Conservation (phyloP, 2,888 invertebrate species). For the Drosophila fulvimacula region DNA sequence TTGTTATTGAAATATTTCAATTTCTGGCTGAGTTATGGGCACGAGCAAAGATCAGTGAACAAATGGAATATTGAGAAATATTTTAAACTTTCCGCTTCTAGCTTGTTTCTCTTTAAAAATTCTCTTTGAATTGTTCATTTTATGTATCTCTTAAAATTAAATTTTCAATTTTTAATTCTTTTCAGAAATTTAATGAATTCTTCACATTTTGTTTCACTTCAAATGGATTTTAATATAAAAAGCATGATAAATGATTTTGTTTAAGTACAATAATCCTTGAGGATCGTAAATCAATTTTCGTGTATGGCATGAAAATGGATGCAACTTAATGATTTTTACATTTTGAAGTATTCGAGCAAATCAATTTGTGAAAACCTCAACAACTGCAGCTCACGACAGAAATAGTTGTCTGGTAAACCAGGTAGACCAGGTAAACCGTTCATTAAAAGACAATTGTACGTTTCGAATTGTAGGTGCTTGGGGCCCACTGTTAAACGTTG, state of each 20-base stretch:
- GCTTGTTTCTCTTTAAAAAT: neutral
- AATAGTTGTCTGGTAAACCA: slow-evolving; percentile 10
- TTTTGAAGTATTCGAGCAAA: neutral
- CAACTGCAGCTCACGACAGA: slow-evolving; percentile 32
- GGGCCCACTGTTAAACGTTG: slow-evolving; percentile 29
- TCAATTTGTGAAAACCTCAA: neutral
- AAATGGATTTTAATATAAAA: neutral
- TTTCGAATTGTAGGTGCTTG: slow-evolving; percentile 45
- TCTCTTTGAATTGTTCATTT: neutral
- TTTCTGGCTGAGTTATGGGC: neutral
- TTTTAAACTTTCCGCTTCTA: neutral
- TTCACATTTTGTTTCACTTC: neutral
- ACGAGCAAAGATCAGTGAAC: neutral
- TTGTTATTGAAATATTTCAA: neutral
- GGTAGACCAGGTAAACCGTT: slow-evolving; percentile 23
- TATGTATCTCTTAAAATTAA: neutral
- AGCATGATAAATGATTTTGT: slow-evolving; percentile 5
- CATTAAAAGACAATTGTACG: slow-evolving; percentile 55
- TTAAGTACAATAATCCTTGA: neutral
- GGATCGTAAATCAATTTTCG: slow-evolving; percentile 10
- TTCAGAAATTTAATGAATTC: too few relatives aligned
- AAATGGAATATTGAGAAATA: neutral
- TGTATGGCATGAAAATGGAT: neutral
- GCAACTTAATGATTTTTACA: neutral
- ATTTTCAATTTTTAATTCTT: too few relatives aligned